Conservation (phyloP, 2,888 invertebrate species). For the Scaptomyza tumidula region DNA sequence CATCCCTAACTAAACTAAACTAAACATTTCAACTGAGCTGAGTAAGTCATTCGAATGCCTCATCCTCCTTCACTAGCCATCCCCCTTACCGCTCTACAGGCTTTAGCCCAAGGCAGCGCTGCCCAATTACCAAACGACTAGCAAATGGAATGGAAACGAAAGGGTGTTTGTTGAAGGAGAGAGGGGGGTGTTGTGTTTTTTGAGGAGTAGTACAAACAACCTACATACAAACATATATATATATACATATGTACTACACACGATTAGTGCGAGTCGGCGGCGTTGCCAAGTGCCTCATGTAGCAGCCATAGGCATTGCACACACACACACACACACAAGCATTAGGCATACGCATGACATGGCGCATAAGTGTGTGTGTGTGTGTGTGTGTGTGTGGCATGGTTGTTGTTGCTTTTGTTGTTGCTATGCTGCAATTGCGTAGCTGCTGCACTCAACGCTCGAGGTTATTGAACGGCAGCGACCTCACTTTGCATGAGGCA, state of each 20-base stretch:
- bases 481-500: conserved; percentile 79
- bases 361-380: conserved; percentile 45
- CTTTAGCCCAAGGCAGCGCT: conserved; percentile 31
- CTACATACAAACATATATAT: not conserved
- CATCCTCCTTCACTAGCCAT: not conserved
- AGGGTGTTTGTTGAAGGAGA: not conserved
- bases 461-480: conserved; percentile 83
- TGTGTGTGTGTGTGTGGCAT: conserved; percentile 42
- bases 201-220: not conserved
- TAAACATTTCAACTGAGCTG: conserved; percentile 33
- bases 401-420: conserved; percentile 46
- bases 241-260: conserved; percentile 13
- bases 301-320: conserved; percentile 21
- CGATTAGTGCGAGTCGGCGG: conserved; percentile 62
- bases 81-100: not conserved
- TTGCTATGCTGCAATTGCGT: conserved; percentile 69
- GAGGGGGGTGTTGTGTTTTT: not conserved
- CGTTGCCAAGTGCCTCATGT: conserved; percentile 57
- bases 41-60: conserved; percentile 60
- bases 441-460: conserved; percentile 56
- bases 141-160: conserved; percentile 8
- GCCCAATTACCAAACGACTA: conserved; percentile 65
- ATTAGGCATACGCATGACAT: conserved; percentile 40
- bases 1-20: not conserved
- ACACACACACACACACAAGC: conserved; percentile 2